A percentile compares a stretch with the other conserved stretches of the same genome.
phyloP scores from a whole-genome alignment of 2,888 invertebrate genomes.

The Himalopsyche anomala region DNA sequence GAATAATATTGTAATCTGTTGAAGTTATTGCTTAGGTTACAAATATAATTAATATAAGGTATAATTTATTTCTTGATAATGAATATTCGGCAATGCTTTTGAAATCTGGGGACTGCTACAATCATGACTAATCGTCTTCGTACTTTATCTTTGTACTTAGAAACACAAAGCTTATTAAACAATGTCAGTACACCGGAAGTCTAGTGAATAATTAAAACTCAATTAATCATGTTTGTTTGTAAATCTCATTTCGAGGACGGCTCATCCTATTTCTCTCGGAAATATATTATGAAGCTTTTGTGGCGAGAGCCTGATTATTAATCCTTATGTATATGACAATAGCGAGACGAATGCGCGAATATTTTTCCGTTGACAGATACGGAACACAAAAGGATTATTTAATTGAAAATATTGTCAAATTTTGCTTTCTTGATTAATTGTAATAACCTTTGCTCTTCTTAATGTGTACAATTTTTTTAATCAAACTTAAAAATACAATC shows the following conservation, averaged over 20 bases:
- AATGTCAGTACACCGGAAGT: background rate
- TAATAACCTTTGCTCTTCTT: too few species aligned
- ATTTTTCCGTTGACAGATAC: slow-evolving; percentile 3
- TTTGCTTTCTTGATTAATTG: too few species aligned
- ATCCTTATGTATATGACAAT: slow-evolving; percentile 5
- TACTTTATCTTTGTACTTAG: slow-evolving; percentile 16
- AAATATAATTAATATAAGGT: background rate
- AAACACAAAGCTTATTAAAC: slow-evolving; percentile 28
- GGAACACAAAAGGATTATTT: background rate
- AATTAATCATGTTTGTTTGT: slow-evolving; percentile 17
- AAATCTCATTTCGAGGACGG: background rate
- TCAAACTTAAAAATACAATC: too few species aligned
- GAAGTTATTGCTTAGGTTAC: background rate
- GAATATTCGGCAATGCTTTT: slow-evolving; percentile 9
- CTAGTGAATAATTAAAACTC: slow-evolving; percentile 30
- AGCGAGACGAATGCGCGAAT: background rate
- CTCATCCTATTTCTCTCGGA: background rate
- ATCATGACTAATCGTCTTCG: background rate
- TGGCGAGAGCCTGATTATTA: background rate
- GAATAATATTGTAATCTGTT: too few species aligned
- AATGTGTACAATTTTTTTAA: too few species aligned
- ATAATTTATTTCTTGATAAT: slow-evolving; percentile 9
- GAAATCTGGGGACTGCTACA: slow-evolving; percentile 7
- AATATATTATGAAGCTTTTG: background rate
- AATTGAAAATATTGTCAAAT: background rate